These are phyloP conservation scores for Antigone vipio DNA, from an alignment of 2,113 vertebrate species.

Conservation along the genomic window DNA sequence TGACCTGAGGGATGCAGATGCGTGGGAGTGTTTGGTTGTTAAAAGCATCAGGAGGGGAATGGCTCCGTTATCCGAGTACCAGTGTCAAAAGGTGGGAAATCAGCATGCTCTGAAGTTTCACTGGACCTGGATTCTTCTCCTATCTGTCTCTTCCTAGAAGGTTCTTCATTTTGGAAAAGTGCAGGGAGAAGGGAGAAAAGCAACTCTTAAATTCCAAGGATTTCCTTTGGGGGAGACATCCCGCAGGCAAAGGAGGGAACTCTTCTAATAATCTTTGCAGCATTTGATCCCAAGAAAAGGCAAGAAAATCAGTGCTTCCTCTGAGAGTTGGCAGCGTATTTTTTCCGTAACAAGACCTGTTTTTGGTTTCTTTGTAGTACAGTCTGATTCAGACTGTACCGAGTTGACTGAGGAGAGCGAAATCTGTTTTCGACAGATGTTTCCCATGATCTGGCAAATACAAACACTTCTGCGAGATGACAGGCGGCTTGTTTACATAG, in stretches of 20 bases:
- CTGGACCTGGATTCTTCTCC: not conserved
- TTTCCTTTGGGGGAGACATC: not conserved
- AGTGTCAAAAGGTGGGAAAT: not conserved
- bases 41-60: not conserved
- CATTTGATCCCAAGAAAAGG: constrained; percentile 1
- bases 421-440: constrained; percentile 73
- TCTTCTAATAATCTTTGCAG: not conserved
- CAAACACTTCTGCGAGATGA: constrained; percentile 59
- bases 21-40: not conserved
- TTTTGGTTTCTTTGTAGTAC: constrained; percentile 43
- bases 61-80: rapidly evolving
- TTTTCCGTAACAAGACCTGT: not conserved
- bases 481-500: constrained; percentile 70
- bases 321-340: not conserved
- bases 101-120: not conserved
- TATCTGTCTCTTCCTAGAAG: not conserved
- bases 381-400: constrained; percentile 51
- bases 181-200: not conserved
- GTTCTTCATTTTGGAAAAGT: not conserved
- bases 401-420: constrained; percentile 59
- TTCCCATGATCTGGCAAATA: constrained; percentile 54
- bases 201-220: not conserved
- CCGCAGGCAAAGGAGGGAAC: not conserved
- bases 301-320: not conserved
- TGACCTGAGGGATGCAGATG: not conserved